These are phyloP conservation scores for Sardina pilchardus DNA, from an alignment of 2,113 vertebrate genomes.

Conservation along the genomic window DNA sequence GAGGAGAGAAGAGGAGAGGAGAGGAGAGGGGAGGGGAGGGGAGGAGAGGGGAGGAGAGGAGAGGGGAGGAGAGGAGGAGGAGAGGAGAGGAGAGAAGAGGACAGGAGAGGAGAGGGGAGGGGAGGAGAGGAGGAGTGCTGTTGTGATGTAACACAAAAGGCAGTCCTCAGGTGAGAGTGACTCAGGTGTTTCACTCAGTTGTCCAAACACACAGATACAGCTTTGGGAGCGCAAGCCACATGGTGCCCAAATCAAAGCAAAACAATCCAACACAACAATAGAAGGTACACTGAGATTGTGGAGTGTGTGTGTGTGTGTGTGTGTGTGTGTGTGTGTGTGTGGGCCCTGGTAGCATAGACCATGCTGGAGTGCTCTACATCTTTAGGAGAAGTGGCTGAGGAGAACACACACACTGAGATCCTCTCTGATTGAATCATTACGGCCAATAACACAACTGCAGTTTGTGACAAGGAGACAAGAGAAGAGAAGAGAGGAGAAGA, in stretches of 20 bases:
- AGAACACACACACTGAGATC: neutral
- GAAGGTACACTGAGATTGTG: neutral
- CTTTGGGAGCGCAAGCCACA: neutral
- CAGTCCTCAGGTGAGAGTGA: neutral
- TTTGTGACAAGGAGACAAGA: neutral
- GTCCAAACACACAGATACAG: neutral
- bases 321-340: neutral
- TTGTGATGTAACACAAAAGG: neutral
- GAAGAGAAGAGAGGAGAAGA: neutral
- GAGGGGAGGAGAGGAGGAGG: too few relatives aligned
- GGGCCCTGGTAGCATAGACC: neutral
- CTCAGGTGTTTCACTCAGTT: too few relatives aligned
- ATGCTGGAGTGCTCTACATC: neutral
- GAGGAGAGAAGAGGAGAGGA: neutral
- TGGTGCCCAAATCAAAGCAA: neutral
- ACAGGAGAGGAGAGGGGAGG: too few relatives aligned
- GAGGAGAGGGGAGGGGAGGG: neutral
- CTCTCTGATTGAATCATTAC: neutral
- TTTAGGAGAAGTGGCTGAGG: conserved; percentile 41
- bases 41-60: neutral
- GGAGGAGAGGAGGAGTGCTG: too few relatives aligned
- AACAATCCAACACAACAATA: neutral
- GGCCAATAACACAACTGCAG: neutral
- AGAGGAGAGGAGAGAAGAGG: too few relatives aligned
- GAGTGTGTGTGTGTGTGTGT: conserved; percentile 12